phyloP scores from a whole-genome alignment of 2,797 vertebrate genomes.

The Poeciliopsis infans region DNA sequence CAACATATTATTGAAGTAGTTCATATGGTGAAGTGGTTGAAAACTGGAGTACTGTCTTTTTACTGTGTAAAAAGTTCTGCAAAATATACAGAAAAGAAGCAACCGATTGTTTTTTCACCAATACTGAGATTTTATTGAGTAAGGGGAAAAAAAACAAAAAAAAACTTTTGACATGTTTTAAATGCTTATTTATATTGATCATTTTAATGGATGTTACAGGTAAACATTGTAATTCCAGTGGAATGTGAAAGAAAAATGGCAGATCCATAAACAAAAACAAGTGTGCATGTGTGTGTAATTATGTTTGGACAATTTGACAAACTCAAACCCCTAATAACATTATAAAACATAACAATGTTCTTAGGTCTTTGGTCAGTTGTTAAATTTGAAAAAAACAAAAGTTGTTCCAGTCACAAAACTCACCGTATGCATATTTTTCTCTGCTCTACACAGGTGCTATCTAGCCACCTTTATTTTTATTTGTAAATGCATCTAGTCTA shows the following conservation, averaged over 20 bases:
- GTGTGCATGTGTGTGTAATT: not conserved
- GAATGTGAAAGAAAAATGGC: conserved; percentile 58
- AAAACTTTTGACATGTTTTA: not conserved
- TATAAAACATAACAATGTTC: not conserved
- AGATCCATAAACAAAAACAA: not conserved
- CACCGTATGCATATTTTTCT: not conserved
- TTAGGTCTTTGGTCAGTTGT: not conserved
- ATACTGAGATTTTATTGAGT: not conserved
- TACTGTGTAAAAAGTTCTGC: not conserved
- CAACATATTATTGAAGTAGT: no score
- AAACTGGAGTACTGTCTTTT: no score
- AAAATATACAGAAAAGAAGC: not conserved
- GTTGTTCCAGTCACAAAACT: not conserved
- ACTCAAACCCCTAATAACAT: not conserved
- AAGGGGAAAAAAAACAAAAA: not conserved
- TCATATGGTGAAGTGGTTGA: no score
- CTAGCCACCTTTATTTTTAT: not conserved
- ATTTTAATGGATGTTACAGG: conserved; percentile 49
- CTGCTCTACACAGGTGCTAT: not conserved
- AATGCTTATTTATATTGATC: conserved; percentile 4
- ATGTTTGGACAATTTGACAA: conserved; percentile 1
- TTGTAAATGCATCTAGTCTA: conserved; percentile 3
- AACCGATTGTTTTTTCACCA: not conserved
- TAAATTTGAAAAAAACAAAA: conserved; percentile 1
- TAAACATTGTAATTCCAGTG: conserved; percentile 40